These are phyloP conservation scores for Cynodonichthys magdalenae DNA, from an alignment of 2,797 vertebrate genomes.

Conservation along the genomic window DNA sequence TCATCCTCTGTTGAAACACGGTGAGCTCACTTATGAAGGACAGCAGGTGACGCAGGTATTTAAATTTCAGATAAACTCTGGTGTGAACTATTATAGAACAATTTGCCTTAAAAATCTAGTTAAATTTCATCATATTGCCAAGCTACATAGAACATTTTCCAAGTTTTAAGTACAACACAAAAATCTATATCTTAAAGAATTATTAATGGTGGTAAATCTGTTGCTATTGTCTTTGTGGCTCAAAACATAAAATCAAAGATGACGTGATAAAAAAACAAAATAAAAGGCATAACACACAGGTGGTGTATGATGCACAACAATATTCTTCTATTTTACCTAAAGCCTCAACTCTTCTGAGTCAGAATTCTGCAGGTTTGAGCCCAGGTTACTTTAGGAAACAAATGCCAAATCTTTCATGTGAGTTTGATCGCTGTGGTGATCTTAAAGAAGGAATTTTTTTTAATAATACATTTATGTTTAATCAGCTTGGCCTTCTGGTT, in stretches of 20 bases:
- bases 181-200: background rate
- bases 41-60: slow-evolving; percentile 16
- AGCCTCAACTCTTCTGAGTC: too few relatives aligned
- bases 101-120: too few relatives aligned
- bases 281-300: background rate
- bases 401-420: too few relatives aligned
- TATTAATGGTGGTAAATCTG: background rate
- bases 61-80: slow-evolving; percentile 8
- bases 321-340: too few relatives aligned
- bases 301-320: too few relatives aligned
- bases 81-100: background rate
- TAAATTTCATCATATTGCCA: background rate
- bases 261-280: background rate
- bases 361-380: too few relatives aligned
- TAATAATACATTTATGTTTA: too few relatives aligned
- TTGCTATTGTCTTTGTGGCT: background rate
- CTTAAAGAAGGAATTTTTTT: too few relatives aligned
- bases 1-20: slow-evolving; percentile 23
- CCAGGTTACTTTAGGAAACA: too few relatives aligned
- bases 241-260: background rate
- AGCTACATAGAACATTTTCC: background rate
- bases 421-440: too few relatives aligned
- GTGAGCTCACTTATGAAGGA: slow-evolving; percentile 50
- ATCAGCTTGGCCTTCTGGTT: too few relatives aligned
- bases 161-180: too few relatives aligned